Conservation (phyloP, 2,797 vertebrate genomes). For the Pterois miles region DNA sequence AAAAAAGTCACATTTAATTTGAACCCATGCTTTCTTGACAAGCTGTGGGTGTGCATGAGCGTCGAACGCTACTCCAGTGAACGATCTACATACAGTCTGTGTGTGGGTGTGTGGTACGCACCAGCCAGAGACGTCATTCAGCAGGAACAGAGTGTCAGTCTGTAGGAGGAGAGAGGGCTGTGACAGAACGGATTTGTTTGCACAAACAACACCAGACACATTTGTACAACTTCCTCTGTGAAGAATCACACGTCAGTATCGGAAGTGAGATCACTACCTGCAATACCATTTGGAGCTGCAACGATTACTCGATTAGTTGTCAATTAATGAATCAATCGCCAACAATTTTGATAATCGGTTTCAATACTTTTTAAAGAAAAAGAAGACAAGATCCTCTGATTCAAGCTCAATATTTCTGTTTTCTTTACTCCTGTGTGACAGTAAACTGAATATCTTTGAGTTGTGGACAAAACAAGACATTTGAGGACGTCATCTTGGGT, state of each 20-base stretch:
- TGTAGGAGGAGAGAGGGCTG: constrained; percentile 43
- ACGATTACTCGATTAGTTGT: no score
- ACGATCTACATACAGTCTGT: constrained; percentile 9
- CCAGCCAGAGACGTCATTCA: constrained; percentile 47
- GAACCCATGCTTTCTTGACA: not conserved
- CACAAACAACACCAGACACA: constrained; percentile 11
- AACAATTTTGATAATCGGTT: no score
- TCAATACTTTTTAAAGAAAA: no score
- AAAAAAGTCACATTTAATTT: not conserved
- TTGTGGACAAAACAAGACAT: no score
- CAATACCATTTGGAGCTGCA: not conserved
- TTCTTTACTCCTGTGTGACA: no score
- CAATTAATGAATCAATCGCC: no score
- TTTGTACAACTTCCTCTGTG: constrained; percentile 34
- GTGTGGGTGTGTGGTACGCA: constrained; percentile 38
- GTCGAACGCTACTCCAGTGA: not conserved
- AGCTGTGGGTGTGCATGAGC: constrained; percentile 3
- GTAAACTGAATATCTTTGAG: no score
- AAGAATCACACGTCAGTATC: not conserved
- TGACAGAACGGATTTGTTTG: constrained; percentile 26
- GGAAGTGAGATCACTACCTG: constrained; percentile 19
- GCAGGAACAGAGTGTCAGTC: constrained; percentile 27
- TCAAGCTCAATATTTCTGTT: no score
- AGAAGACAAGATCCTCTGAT: no score
- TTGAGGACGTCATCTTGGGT: no score